Percentiles rank a stretch among this genome's conserved stretches.
Conservation (phyloP, 2,888 invertebrate genomes). For the Yponomeuta plumbellus region DNA sequence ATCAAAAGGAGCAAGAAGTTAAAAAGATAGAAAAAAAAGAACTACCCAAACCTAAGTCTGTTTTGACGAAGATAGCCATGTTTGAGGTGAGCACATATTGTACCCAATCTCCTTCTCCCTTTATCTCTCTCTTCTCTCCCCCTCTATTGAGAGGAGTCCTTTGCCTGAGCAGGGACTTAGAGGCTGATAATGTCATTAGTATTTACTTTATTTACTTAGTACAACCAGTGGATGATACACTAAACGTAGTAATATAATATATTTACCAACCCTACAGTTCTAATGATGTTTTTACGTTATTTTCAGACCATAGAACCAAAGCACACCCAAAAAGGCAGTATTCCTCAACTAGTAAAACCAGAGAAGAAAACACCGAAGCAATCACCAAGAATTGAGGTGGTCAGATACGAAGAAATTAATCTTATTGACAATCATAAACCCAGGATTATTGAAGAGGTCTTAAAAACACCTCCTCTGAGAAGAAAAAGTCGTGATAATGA, state of each 20-base stretch:
- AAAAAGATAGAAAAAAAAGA: conserved; percentile 27
- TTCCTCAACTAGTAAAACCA: conserved; percentile 5
- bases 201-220: too few species aligned
- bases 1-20: conserved; percentile 13
- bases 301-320: conserved; percentile 31
- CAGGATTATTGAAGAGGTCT: conserved; percentile 36
- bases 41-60: conserved; percentile 28
- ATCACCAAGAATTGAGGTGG: background rate
- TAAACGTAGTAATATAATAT: too few species aligned
- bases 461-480: conserved; percentile 8
- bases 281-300: conserved; percentile 5
- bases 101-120: too few species aligned
- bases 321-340: conserved; percentile 24
- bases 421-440: conserved; percentile 26
- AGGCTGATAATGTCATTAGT: too few species aligned
- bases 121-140: too few species aligned
- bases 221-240: too few species aligned
- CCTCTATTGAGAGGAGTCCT: too few species aligned
- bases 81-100: conserved; percentile 66
- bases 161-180: too few species aligned
- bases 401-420: background rate
- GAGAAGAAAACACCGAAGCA: background rate
- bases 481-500: background rate
- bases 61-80: conserved; percentile 57
- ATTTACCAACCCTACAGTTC: too few species aligned